Evolutionary conservation across 1,140 invertebrate genomes (phyloP).

Genomic region (Vanessa atalanta): DNA sequence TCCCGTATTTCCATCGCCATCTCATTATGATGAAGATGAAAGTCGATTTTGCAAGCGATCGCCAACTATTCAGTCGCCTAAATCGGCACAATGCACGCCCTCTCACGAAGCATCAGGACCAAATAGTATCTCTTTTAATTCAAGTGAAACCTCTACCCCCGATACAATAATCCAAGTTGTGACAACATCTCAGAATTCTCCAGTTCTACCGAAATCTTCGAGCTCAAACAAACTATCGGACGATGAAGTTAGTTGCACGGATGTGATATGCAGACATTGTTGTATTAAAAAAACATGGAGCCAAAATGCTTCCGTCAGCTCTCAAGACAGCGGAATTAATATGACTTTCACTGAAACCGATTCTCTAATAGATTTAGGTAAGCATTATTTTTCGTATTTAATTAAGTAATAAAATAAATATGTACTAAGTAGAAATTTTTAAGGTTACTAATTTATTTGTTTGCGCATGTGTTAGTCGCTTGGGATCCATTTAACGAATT

Average conservation of each 20-base stretch:
- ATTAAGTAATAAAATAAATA: no score
- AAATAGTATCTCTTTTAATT: constrained; percentile 78
- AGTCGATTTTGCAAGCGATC: constrained; percentile 53
- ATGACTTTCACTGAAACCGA: constrained; percentile 87
- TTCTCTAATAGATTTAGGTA: constrained; percentile 71
- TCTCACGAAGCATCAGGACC: constrained; percentile 71
- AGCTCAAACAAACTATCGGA: constrained; percentile 80
- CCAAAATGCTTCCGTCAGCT: constrained; percentile 85
- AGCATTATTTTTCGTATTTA: constrained; percentile 35
- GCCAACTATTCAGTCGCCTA: constrained; percentile 64
- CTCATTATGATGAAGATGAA: constrained; percentile 59
- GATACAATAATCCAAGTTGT: constrained; percentile 79
- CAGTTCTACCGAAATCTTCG: constrained; percentile 71
- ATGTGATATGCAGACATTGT: constrained; percentile 71
- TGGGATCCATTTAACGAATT: no score
- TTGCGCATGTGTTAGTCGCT: no score
- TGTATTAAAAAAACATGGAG: constrained; percentile 82
- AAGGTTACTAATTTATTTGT: no score
- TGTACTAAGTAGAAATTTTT: no score
- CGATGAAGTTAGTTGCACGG: constrained; percentile 74
- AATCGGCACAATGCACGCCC: constrained; percentile 71
- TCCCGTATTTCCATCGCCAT: constrained; percentile 64
- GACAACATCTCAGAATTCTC: constrained; percentile 62
- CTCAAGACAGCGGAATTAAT: constrained; percentile 89
- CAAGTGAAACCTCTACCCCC: constrained; percentile 78